phyloP scores from a whole-genome alignment of 1,140 invertebrate genomes.

The Contarinia nasturtii region DNA sequence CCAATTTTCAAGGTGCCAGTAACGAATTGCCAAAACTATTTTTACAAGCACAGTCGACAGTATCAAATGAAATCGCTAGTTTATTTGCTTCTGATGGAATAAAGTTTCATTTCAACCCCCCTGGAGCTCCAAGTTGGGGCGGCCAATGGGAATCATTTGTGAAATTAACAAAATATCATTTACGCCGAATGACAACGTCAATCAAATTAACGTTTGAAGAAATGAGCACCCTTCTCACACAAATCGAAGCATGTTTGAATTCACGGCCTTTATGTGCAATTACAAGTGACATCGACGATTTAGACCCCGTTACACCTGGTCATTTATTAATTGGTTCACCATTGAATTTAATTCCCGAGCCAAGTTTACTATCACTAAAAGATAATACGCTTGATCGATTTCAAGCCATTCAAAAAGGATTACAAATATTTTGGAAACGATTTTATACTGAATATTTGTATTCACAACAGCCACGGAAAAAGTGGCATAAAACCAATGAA shows the following conservation, averaged over 20 bases:
- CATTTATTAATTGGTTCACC: constrained; percentile 8
- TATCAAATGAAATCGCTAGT: too few relatives aligned
- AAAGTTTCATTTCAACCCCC: constrained; percentile 4
- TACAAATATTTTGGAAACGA: too few relatives aligned
- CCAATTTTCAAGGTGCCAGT: constrained; percentile 16
- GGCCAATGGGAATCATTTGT: not conserved
- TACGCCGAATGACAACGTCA: constrained; percentile 6
- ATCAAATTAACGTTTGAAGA: constrained; percentile 11
- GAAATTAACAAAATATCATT: not conserved
- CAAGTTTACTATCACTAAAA: too few relatives aligned
- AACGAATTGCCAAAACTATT: constrained; percentile 4
- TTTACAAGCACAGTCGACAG: too few relatives aligned
- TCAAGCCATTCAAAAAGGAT: too few relatives aligned
- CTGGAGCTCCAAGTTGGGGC: not conserved
- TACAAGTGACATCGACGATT: not conserved
- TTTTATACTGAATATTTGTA: too few relatives aligned
- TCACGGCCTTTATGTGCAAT: constrained; percentile 6
- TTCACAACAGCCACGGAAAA: too few relatives aligned
- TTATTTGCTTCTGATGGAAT: not conserved
- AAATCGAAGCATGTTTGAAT: constrained; percentile 15
- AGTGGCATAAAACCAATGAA: too few relatives aligned
- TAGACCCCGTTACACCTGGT: constrained; percentile 5
- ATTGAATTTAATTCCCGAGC: constrained; percentile 9
- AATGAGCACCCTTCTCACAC: constrained; percentile 8
- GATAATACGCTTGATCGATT: too few relatives aligned